Percentiles rank a stretch among this genome's conserved stretches.
These are phyloP conservation scores for Alviniconcha marisindica DNA, from an alignment of 1,140 invertebrate species.

Conservation along the genomic window DNA sequence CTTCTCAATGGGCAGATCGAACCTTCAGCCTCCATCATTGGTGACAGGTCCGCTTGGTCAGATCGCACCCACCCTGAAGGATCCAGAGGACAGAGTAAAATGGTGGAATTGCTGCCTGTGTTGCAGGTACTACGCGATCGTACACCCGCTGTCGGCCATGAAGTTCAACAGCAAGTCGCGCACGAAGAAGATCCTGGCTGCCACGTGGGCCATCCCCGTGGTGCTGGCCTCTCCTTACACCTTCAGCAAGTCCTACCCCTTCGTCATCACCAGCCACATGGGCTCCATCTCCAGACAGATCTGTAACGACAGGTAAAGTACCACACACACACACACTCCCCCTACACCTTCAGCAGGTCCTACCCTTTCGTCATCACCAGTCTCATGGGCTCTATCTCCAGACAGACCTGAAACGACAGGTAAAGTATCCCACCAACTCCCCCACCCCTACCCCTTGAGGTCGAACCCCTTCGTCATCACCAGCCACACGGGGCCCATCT, in stretches of 20 bases:
- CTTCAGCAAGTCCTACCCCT: constrained; percentile 60
- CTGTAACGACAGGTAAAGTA: constrained; percentile 67
- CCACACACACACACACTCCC: too few species aligned
- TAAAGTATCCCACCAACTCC: neutral
- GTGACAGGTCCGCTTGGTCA: neutral
- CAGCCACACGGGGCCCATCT: constrained; percentile 71
- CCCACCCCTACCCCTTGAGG: neutral
- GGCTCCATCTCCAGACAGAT: constrained; percentile 72
- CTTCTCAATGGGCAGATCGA: too few species aligned
- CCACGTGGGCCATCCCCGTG: constrained; percentile 75
- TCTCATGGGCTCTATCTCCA: constrained; percentile 68
- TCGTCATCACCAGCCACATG: constrained; percentile 70
- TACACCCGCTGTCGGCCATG: constrained; percentile 77
- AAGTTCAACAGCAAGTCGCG: constrained; percentile 74
- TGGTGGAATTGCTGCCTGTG: neutral
- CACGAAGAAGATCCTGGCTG: constrained; percentile 73
- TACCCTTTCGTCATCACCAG: constrained; percentile 67
- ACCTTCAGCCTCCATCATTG: too few species aligned
- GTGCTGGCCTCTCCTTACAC: constrained; percentile 74
- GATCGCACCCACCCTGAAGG: too few species aligned
- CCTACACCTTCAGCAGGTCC: constrained; percentile 62
- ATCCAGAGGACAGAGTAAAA: neutral
- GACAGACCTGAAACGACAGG: constrained; percentile 74
- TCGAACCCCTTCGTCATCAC: constrained; percentile 62
- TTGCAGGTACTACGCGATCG: constrained; percentile 78